Evolutionary conservation across 2,888 invertebrate species (phyloP).

Genomic region (Stenotaenia linearis): DNA sequence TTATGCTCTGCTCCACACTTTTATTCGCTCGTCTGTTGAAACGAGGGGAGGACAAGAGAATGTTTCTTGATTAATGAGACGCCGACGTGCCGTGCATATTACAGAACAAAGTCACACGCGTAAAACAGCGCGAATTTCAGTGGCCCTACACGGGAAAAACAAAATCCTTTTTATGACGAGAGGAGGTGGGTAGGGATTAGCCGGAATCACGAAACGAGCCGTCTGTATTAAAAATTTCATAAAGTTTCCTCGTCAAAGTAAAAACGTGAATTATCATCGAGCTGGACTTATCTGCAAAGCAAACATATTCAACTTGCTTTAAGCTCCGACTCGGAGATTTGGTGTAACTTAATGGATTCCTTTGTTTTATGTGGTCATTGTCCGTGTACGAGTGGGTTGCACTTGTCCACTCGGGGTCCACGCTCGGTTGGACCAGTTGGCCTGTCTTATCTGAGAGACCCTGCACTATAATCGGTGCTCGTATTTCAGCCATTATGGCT

Average conservation of each 20-base stretch:
- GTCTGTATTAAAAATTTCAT: conserved; percentile 6
- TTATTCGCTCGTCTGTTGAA: background rate
- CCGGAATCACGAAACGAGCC: conserved; percentile 5
- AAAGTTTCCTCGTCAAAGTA: background rate
- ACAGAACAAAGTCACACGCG: conserved; percentile 20
- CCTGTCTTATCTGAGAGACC: conserved; percentile 8
- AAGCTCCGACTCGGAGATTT: background rate
- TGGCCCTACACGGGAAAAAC: conserved; percentile 21
- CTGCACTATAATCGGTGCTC: conserved; percentile 16
- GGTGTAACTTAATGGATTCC: conserved; percentile 11
- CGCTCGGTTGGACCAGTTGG: conserved; percentile 23
- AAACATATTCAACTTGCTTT: background rate
- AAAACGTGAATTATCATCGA: background rate
- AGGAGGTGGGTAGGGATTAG: background rate
- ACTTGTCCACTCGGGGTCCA: conserved; percentile 24
- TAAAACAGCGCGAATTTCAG: conserved; percentile 26
- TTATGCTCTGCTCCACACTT: conserved; percentile 4
- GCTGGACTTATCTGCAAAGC: background rate
- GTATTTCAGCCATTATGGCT: conserved; percentile 21
- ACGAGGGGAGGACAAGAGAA: conserved; percentile 12
- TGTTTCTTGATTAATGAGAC: conserved; percentile 26
- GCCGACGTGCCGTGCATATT: conserved; percentile 20
- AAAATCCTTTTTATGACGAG: conserved; percentile 17
- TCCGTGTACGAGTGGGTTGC: conserved; percentile 26
- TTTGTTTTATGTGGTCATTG: conserved; percentile 26